Conservation (phyloP, 2,888 invertebrate genomes). For the Phyto melanocephala region DNA sequence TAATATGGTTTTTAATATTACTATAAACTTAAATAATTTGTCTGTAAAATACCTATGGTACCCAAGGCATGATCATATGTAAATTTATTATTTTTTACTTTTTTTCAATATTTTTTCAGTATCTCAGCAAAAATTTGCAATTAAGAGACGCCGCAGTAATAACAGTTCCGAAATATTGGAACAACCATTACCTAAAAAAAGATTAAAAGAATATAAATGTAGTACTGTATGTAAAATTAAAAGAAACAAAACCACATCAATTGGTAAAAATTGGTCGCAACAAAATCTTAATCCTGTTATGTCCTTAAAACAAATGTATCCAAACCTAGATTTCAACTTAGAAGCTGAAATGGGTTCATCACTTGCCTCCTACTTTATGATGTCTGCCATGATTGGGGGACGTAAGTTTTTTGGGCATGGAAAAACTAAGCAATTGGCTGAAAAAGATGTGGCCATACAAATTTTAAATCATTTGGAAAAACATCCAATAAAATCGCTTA, state of each 20-base stretch:
- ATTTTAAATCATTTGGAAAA: constrained; percentile 17
- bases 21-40: too few species aligned
- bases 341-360: constrained; percentile 27
- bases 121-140: too few species aligned
- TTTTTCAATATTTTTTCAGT: too few species aligned
- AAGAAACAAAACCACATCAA: background rate
- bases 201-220: background rate
- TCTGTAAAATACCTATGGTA: too few species aligned
- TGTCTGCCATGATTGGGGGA: constrained; percentile 12
- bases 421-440: constrained; percentile 14
- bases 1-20: too few species aligned
- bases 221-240: background rate
- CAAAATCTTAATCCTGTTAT: background rate
- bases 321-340: constrained; percentile 27
- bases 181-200: background rate
- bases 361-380: constrained; percentile 2
- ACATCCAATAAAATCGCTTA: background rate
- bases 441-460: constrained; percentile 13
- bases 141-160: background rate
- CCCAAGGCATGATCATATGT: too few species aligned
- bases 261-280: background rate
- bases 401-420: constrained; percentile 52
- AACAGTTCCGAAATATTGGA: background rate
- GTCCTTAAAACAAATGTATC: background rate
- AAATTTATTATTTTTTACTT: too few species aligned